Conservation (phyloP, 2,113 vertebrate genomes). For the Anser brachyrhynchus region DNA sequence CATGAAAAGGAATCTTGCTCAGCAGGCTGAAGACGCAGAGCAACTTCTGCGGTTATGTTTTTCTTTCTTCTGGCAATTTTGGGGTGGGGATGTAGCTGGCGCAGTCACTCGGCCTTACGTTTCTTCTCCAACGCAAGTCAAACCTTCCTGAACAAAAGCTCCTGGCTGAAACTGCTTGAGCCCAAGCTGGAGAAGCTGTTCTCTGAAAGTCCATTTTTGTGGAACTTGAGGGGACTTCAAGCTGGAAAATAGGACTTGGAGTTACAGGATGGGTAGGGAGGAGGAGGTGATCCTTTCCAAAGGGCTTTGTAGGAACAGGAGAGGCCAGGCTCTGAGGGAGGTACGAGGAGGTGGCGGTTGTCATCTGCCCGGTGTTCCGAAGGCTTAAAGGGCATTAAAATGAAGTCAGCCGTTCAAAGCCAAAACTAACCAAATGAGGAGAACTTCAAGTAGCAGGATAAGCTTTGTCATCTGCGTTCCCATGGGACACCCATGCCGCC, state of each 20-base stretch:
- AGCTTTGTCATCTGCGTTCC: slow-evolving; percentile 40
- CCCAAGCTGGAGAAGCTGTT: background rate
- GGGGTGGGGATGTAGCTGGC: slow-evolving; percentile 60
- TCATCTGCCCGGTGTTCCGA: background rate
- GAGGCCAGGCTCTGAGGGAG: background rate
- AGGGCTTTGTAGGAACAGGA: background rate
- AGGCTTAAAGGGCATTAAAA: slow-evolving; percentile 21
- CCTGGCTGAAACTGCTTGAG: background rate
- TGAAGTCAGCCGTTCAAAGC: slow-evolving; percentile 16
- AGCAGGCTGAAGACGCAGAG: slow-evolving; percentile 63
- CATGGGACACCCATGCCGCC: background rate
- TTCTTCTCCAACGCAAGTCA: slow-evolving; percentile 16
- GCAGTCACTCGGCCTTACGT: background rate
- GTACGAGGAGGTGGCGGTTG: background rate
- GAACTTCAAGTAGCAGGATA: slow-evolving; percentile 1
- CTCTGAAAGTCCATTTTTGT: background rate
- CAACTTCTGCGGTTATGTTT: slow-evolving; percentile 53
- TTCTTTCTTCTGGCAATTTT: slow-evolving; percentile 57
- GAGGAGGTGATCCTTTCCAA: background rate
- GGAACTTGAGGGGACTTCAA: background rate
- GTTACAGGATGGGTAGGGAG: background rate
- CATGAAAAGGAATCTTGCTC: slow-evolving; percentile 72
- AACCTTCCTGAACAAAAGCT: background rate
- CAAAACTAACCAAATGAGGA: slow-evolving; percentile 45
- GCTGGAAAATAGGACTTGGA: background rate